These are phyloP conservation scores for Centruroides vittatus DNA, from an alignment of 1,140 invertebrate genomes.

Conservation along the genomic window DNA sequence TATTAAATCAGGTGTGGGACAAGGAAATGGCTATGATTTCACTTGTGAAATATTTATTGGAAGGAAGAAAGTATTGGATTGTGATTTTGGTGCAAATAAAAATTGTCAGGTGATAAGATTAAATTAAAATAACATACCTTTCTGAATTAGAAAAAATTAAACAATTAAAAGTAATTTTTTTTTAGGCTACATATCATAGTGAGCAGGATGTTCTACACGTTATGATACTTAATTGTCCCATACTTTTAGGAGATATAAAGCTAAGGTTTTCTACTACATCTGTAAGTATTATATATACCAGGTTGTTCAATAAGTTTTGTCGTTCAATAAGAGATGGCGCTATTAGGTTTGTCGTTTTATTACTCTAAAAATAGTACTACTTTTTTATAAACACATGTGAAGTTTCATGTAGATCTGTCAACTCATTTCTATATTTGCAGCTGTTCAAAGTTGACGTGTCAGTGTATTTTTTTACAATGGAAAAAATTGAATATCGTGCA, in stretches of 20 bases:
- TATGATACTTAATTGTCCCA: conserved; percentile 25
- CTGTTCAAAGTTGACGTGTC: too few relatives aligned
- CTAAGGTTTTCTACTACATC: conserved; percentile 31
- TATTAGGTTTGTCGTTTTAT: too few relatives aligned
- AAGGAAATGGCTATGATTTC: conserved; percentile 37
- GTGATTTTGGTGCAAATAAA: conserved; percentile 26
- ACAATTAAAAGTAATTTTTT: background rate
- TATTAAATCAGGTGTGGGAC: conserved; percentile 27
- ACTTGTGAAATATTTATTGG: conserved; percentile 27
- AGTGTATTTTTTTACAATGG: too few relatives aligned
- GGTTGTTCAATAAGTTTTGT: too few relatives aligned
- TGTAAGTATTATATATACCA: conserved; percentile 21
- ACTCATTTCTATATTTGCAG: too few relatives aligned
- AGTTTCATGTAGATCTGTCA: too few relatives aligned
- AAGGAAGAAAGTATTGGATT: conserved; percentile 27
- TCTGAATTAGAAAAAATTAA: background rate
- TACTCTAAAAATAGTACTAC: too few relatives aligned
- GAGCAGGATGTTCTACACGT: conserved; percentile 28
- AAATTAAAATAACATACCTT: background rate
- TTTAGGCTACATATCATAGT: conserved; percentile 21
- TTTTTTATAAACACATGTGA: too few relatives aligned
- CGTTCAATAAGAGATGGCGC: too few relatives aligned
- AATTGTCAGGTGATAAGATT: conserved; percentile 31
- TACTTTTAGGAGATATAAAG: conserved; percentile 32
- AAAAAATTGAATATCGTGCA: too few relatives aligned